phyloP scores from a whole-genome alignment of 2,888 invertebrate species.

The Andrena camellia region DNA sequence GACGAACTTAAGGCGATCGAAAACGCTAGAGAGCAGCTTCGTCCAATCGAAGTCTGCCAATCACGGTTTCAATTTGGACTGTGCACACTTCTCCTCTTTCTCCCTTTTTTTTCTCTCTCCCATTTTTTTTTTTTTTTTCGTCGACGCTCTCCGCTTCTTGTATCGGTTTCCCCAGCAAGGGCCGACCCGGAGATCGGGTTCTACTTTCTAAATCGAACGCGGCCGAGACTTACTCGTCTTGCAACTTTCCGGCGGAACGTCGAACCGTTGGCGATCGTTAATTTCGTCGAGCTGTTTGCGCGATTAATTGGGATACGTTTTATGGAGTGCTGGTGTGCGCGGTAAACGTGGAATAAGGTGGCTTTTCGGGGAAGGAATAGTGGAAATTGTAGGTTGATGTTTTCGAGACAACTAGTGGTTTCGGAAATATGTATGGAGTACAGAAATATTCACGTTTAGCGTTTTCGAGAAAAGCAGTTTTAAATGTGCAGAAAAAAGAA shows the following conservation, averaged over 20 bases:
- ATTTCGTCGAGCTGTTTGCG: background rate
- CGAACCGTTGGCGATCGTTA: background rate
- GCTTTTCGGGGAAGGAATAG: no score
- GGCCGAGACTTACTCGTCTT: constrained; percentile 28
- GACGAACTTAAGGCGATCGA: constrained; percentile 4
- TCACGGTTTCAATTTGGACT: constrained; percentile 51
- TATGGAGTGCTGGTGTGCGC: background rate
- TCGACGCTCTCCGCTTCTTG: constrained; percentile 54
- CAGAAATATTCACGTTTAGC: no score
- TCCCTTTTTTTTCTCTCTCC: background rate
- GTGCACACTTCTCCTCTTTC: background rate
- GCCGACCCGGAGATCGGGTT: constrained; percentile 56
- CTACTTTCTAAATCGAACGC: constrained; percentile 64
- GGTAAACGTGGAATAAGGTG: background rate
- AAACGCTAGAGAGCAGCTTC: background rate
- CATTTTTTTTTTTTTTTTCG: constrained; percentile 10
- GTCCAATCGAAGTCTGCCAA: constrained; percentile 31
- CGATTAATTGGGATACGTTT: background rate
- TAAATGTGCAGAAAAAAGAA: no score
- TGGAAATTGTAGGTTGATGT: no score
- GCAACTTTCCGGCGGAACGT: constrained; percentile 40
- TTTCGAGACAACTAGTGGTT: no score
- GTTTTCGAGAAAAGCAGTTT: no score
- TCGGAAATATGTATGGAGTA: no score
- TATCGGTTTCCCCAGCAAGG: constrained; percentile 64